Evolutionary conservation across 2,888 invertebrate genomes (phyloP).

Genomic region (Halictus quadricinctus): DNA sequence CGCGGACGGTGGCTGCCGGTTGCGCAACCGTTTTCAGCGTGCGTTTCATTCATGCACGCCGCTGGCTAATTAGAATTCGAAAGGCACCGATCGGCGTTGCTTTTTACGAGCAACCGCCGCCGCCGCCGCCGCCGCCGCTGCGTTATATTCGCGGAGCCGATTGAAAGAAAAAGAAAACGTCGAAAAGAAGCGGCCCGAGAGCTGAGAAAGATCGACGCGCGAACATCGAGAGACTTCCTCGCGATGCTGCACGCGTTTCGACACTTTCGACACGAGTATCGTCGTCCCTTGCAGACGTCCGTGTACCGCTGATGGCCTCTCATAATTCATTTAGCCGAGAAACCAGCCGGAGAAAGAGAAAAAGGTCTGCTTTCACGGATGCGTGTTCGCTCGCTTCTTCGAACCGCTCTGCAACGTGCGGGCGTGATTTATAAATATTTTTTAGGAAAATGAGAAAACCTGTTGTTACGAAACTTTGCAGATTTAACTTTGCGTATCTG

Average conservation of each 20-base stretch:
- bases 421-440: background rate
- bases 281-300: background rate
- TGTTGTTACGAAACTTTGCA: background rate
- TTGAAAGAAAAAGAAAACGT: background rate
- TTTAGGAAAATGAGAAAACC: background rate
- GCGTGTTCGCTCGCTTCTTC: background rate
- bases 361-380: background rate
- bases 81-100: slow-evolving; percentile 62
- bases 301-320: slow-evolving; percentile 1
- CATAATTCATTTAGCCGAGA: slow-evolving; percentile 5
- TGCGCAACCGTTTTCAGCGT: slow-evolving; percentile 47
- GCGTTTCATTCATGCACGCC: slow-evolving; percentile 66
- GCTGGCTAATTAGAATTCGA: slow-evolving; percentile 68
- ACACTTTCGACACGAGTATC: slow-evolving; percentile 3
- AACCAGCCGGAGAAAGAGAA: background rate
- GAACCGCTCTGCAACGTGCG: background rate
- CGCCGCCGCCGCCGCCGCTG: background rate
- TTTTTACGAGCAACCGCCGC: slow-evolving; percentile 43
- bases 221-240: slow-evolving; percentile 25
- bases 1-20: slow-evolving; percentile 40
- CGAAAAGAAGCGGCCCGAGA: slow-evolving; percentile 25
- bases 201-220: slow-evolving; percentile 29
- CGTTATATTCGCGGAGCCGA: background rate
- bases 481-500: background rate
- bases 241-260: slow-evolving; percentile 40